Conservation (phyloP, 2,113 vertebrate species). For the Mormyrus lacerda region DNA sequence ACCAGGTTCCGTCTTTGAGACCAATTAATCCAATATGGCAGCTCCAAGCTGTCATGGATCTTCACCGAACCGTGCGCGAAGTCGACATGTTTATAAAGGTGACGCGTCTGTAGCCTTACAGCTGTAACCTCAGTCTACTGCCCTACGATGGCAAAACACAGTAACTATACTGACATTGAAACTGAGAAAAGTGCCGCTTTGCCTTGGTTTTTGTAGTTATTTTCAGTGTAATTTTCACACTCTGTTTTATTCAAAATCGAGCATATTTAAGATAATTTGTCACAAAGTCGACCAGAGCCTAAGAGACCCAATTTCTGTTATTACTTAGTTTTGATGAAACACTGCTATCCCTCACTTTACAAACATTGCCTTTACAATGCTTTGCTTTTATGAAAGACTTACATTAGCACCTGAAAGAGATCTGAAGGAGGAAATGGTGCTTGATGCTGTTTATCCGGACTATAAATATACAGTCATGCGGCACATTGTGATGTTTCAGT, state of each 20-base stretch:
- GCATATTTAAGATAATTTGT: background rate
- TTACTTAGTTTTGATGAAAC: background rate
- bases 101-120: background rate
- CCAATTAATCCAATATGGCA: conserved; percentile 29
- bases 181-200: background rate
- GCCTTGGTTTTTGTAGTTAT: background rate
- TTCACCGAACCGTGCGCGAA: conserved; percentile 54
- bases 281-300: background rate
- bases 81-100: conserved; percentile 63
- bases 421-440: background rate
- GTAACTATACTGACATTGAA: background rate
- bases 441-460: background rate
- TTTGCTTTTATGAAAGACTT: background rate
- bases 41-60: conserved; percentile 50
- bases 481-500: background rate
- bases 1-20: conserved; percentile 44
- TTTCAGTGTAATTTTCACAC: too few relatives aligned
- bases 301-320: background rate
- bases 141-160: background rate
- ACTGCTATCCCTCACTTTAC: background rate
- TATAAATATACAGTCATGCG: background rate
- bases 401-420: background rate
- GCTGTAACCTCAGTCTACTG: background rate
- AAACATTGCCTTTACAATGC: too few relatives aligned
- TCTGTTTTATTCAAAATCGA: background rate